Percentiles rank a stretch among this genome's conserved stretches.
phyloP scores from a whole-genome alignment of 2,113 vertebrate species.

The Uria lomvia region DNA sequence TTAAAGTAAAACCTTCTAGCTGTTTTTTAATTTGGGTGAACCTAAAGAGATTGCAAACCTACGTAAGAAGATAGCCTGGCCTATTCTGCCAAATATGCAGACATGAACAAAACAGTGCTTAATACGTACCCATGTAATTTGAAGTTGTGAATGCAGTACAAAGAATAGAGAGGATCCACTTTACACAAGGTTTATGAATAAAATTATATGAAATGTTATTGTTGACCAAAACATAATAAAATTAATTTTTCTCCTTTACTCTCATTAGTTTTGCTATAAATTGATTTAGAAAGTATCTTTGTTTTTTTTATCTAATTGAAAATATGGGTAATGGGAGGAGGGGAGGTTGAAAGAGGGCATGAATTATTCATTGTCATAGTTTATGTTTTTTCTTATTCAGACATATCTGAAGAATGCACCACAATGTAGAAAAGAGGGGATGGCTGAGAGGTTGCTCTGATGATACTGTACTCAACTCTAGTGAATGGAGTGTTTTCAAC shows the following conservation, averaged over 20 bases:
- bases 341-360: not conserved
- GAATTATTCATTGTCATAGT: not conserved
- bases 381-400: not conserved
- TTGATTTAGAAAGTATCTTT: not conserved
- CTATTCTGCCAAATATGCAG: not conserved
- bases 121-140: not conserved
- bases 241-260: not conserved
- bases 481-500: not conserved
- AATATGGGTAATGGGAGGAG: not conserved
- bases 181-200: not conserved
- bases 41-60: not conserved
- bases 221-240: not conserved
- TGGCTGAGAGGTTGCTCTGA: not conserved
- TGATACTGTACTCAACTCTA: not conserved
- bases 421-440: not conserved
- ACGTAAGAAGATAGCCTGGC: fast-evolving
- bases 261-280: not conserved
- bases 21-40: not conserved
- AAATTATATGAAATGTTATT: not conserved
- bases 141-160: not conserved
- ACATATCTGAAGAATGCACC: not conserved
- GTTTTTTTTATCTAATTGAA: not conserved
- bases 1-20: not conserved
- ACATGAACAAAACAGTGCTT: not conserved
- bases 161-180: not conserved